phyloP scores from a whole-genome alignment of 92 coral and sea anemone species.

The Epizoanthus illoricatus region DNA sequence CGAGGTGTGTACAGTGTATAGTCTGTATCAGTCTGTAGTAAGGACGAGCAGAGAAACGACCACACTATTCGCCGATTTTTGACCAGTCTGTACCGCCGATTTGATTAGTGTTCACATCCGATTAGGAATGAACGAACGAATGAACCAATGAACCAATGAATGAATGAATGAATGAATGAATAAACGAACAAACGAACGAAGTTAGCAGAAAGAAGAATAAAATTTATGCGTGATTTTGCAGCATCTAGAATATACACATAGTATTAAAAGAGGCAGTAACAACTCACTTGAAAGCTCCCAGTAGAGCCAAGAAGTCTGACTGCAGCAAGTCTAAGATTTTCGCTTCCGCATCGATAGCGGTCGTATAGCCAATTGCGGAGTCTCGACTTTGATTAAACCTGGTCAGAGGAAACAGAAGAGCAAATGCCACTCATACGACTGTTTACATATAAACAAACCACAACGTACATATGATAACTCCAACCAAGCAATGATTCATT shows the following conservation, averaged over 20 bases:
- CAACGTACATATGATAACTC: no score
- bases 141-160: not conserved
- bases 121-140: not conserved
- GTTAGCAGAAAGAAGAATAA: not conserved
- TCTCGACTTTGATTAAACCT: conserved; percentile 85
- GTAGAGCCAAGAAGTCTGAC: conserved; percentile 75
- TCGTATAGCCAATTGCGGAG: conserved; percentile 63
- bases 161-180: not conserved
- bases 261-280: not conserved
- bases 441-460: not conserved
- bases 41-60: not conserved
- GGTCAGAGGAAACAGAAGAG: not conserved
- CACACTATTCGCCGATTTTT: no score
- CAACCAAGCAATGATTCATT: no score
- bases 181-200: not conserved
- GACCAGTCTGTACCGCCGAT: no score
- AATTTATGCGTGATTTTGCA: no score
- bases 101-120: no score
- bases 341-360: conserved; percentile 85
- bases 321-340: conserved; percentile 73
- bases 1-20: no score
- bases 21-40: no score
- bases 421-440: not conserved
- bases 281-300: conserved; percentile 83
- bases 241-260: no score